Evolutionary conservation across 2,888 invertebrate genomes (phyloP).

Genomic region (Eretmocerus hayati): DNA sequence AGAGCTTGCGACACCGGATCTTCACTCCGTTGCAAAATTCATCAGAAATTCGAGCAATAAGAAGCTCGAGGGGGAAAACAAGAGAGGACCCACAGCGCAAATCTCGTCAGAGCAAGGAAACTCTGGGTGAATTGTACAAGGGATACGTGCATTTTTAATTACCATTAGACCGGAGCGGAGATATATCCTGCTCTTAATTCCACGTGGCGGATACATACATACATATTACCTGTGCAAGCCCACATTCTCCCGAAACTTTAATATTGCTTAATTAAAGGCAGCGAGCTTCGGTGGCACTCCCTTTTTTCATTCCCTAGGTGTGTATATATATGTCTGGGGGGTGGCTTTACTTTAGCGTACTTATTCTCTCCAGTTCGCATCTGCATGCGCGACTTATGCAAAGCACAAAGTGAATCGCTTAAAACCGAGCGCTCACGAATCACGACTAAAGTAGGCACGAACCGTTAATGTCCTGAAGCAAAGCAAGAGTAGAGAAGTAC

Average conservation of each 20-base stretch:
- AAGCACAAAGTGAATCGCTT: constrained; percentile 24
- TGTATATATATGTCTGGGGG: no score
- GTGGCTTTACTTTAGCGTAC: constrained; percentile 2
- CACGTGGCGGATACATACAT: no score
- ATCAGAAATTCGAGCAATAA: no score
- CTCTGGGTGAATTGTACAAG: no score
- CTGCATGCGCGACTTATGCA: constrained; percentile 22
- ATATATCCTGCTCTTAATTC: constrained; percentile 20
- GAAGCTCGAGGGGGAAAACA: no score
- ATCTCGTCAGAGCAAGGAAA: no score
- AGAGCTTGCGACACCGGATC: no score
- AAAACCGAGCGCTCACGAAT: constrained; percentile 16
- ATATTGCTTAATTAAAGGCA: constrained; percentile 24
- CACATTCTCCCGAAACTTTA: constrained; percentile 18
- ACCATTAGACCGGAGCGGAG: constrained; percentile 19
- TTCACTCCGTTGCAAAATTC: no score
- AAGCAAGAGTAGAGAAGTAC: no score
- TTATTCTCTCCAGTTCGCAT: constrained; percentile 8
- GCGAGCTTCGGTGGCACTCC: neutral
- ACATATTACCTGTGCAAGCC: neutral
- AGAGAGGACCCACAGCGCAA: no score
- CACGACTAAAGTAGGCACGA: constrained; percentile 14
- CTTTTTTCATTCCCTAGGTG: constrained; percentile 1
- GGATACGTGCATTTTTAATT: constrained; percentile 23
- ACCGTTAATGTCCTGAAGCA: constrained; percentile 23